Evolutionary conservation across 2,888 invertebrate species (phyloP), one percentile per base, ranked within the genome.

Genomic region (Bembecia ichneumoniformis): DNA sequence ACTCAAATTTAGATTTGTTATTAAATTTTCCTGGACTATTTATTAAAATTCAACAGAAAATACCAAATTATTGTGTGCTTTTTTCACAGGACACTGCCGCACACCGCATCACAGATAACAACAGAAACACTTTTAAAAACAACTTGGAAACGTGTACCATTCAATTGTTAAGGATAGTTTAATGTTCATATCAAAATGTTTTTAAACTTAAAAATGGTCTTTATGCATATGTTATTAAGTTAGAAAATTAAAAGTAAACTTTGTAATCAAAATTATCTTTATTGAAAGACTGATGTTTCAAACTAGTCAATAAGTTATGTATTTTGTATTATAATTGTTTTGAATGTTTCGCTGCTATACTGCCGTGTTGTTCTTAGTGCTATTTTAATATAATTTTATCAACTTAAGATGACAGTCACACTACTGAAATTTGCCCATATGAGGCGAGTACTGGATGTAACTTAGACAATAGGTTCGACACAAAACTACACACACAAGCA

Each of bases 61-160:
- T 15, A 44, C 13, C 13, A 55, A 56, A 15, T 43, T 57, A 62
- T 62, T 56, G 16, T 28, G 9, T 9, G 28, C 28, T 28, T 28
- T 51, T 60, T 49, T 82, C 75, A 40, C 82, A 87, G 86, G 86
- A 44, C 84, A 83, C 56, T 87, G 86, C 63, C 74, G 86, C 15
- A 84, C 84, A 0, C 84, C 86, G 9, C 86, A 87, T 52, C 83
- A 82, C 58, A 83, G 82, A 77, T 84, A 82, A 77, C 79, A 69
- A 67, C 58, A 66, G 55, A 63, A 53, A 43, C 46, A 13, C 40
- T 5, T 40, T 11, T 40, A 40, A 40, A 40, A 40, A 28, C 2
- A 28, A 28, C 28, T 9, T 9, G 28, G 7, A n/a, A 40, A 3
- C 9, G 7, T 40, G 40, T 40, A 40, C 28, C 28, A 28, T 40